These are phyloP conservation scores for Nomada goodeniana DNA, from an alignment of 2,888 invertebrate species.

Conservation along the genomic window DNA sequence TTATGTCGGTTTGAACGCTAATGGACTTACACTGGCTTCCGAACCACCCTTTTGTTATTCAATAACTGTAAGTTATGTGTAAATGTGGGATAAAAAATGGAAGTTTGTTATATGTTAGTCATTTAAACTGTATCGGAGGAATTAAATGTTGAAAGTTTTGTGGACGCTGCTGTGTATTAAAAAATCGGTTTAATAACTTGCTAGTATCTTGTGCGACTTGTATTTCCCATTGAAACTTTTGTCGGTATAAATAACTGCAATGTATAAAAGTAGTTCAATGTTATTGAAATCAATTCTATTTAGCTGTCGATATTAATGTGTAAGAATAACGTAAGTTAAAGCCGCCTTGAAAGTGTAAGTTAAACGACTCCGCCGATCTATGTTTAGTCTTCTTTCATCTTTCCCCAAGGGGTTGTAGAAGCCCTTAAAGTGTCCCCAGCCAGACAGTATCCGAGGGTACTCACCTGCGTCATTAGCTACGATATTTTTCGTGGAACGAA, in stretches of 20 bases:
- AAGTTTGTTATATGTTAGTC: too few species aligned
- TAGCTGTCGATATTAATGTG: constrained; percentile 5
- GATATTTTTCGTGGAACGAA: constrained; percentile 46
- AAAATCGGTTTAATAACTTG: constrained; percentile 1
- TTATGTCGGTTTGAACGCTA: too few species aligned
- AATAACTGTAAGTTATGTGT: too few species aligned
- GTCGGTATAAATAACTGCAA: not conserved
- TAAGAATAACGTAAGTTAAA: constrained; percentile 24
- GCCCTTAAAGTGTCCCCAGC: constrained; percentile 62
- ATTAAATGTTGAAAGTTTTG: not conserved
- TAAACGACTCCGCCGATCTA: constrained; percentile 47
- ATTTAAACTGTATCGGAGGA: too few species aligned
- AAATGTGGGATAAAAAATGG: too few species aligned
- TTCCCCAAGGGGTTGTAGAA: constrained; percentile 58
- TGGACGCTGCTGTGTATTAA: not conserved
- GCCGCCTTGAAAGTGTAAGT: constrained; percentile 29
- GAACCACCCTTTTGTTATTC: too few species aligned
- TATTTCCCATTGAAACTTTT: not conserved
- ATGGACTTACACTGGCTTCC: too few species aligned
- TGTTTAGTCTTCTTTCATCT: constrained; percentile 62
- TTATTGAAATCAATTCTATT: not conserved
- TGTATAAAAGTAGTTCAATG: not conserved
- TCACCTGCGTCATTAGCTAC: constrained; percentile 52
- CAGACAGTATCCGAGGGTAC: constrained; percentile 62
- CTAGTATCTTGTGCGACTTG: not conserved